These are phyloP conservation scores for Diachrysia chrysitis DNA, from an alignment of 2,888 invertebrate species.

Conservation along the genomic window DNA sequence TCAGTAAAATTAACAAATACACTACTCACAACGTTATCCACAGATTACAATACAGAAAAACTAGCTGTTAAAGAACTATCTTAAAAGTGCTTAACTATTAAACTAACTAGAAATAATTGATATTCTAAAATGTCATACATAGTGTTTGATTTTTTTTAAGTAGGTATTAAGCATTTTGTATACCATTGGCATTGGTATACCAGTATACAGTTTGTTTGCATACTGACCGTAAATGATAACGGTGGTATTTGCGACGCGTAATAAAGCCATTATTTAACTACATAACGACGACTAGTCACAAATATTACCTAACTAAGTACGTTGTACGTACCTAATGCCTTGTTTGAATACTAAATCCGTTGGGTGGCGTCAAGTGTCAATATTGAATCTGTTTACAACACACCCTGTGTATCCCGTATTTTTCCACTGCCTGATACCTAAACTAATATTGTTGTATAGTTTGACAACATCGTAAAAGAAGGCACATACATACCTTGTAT, in stretches of 20 bases:
- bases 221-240: background rate
- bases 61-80: no score
- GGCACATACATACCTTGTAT: no score
- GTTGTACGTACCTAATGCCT: background rate
- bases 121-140: no score
- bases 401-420: background rate
- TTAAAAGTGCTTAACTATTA: no score
- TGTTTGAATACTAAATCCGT: background rate
- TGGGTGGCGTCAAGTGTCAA: background rate
- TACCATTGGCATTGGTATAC: no score
- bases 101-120: no score
- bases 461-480: background rate
- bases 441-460: background rate
- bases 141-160: no score
- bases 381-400: background rate
- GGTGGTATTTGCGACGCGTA: background rate
- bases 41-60: no score
- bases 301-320: no score
- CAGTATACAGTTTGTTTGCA: background rate
- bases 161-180: no score
- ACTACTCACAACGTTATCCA: no score
- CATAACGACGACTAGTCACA: background rate
- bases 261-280: constrained; percentile 1
- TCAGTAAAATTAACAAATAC: no score
- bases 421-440: background rate